Percentiles rank a stretch among this genome's conserved stretches.
Evolutionary conservation across 2,113 vertebrate species (phyloP).

Genomic region (Podarcis raffonei): DNA sequence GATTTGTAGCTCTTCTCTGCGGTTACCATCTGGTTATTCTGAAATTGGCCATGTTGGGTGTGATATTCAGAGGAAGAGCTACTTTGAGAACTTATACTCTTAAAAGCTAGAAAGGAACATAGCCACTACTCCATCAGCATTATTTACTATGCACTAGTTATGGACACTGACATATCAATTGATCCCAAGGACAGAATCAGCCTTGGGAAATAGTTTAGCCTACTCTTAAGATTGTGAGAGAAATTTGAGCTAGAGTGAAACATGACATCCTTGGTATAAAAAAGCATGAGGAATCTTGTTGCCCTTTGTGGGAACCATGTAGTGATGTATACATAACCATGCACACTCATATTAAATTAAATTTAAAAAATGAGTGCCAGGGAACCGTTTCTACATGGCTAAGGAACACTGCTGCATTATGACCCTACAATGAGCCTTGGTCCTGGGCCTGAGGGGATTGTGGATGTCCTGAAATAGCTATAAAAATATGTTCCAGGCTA

Average conservation of each 20-base stretch:
- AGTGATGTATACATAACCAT: neutral
- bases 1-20: constrained; percentile 26
- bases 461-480: neutral
- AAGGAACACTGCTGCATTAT: neutral
- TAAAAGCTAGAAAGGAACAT: neutral
- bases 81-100: neutral
- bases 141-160: neutral
- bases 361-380: neutral
- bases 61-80: neutral
- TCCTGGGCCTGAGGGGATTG: neutral
- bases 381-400: neutral
- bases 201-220: neutral
- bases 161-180: neutral
- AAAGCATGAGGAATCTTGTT: neutral
- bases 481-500: neutral
- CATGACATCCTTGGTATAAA: neutral
- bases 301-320: neutral
- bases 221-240: neutral
- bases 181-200: neutral
- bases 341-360: neutral
- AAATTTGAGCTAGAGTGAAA: neutral
- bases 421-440: neutral
- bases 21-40: constrained; percentile 24
- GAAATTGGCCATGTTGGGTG: neutral
- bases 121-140: neutral